Conservation (phyloP, 2,888 invertebrate genomes). For the Torymus aiolomorphi region DNA sequence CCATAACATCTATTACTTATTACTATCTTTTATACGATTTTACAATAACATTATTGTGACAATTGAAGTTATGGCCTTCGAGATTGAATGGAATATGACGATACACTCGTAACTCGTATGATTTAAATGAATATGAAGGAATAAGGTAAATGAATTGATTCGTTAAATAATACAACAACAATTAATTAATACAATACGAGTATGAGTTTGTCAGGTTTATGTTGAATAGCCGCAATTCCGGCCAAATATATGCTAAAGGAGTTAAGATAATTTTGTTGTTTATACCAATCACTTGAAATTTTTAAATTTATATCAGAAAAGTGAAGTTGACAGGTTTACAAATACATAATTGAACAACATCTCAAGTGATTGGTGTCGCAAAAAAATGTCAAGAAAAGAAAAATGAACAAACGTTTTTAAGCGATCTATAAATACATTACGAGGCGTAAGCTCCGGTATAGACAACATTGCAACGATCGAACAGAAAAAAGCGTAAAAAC, state of each 20-base stretch:
- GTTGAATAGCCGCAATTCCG: conserved; percentile 30
- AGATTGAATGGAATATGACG: conserved; percentile 42
- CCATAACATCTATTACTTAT: conserved; percentile 51
- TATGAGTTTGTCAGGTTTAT: conserved; percentile 22
- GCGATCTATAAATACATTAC: conserved; percentile 75
- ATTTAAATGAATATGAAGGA: conserved; percentile 19
- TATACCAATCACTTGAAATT: conserved; percentile 26
- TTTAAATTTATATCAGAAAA: background rate
- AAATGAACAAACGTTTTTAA: conserved; percentile 65
- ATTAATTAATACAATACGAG: conserved; percentile 41
- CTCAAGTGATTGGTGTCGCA: conserved; percentile 7
- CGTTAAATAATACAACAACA: background rate
- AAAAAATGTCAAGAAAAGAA: conserved; percentile 55
- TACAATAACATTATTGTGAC: background rate
- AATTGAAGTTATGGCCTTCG: conserved; percentile 58
- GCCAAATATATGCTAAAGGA: conserved; percentile 45
- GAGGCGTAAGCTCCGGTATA: conserved; percentile 74
- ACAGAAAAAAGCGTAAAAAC: conserved; percentile 69
- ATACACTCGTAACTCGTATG: conserved; percentile 48
- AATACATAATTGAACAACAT: background rate
- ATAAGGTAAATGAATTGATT: conserved; percentile 22
- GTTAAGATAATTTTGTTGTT: conserved; percentile 33
- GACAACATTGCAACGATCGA: conserved; percentile 71
- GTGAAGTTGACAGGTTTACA: background rate
- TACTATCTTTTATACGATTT: background rate